Percentiles rank a stretch among this genome's conserved stretches.
phyloP scores from a whole-genome alignment of 1,140 invertebrate species.

The Paraescarpia echinospica region DNA sequence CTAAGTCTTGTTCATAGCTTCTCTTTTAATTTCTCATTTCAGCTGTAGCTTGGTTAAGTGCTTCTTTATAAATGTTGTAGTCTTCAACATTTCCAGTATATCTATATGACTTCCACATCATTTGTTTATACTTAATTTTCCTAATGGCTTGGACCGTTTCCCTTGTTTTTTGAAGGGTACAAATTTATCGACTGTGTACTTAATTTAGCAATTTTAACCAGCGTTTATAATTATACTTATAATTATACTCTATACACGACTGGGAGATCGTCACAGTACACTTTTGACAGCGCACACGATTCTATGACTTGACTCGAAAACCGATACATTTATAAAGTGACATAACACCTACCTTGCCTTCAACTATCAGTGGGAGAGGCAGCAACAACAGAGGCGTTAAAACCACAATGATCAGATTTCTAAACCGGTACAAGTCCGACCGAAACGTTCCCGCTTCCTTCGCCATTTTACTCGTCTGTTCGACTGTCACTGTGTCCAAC shows the following conservation, averaged over 20 bases:
- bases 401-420: constrained; percentile 5
- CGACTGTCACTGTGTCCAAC: not conserved
- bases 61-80: too few species aligned
- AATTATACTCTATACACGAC: not conserved
- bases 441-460: not conserved
- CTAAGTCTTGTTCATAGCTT: too few species aligned
- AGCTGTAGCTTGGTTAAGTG: too few species aligned
- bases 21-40: too few species aligned
- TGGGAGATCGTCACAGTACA: not conserved
- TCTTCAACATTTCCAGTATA: too few species aligned
- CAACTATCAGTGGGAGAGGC: not conserved
- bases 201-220: too few species aligned
- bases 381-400: constrained; percentile 4
- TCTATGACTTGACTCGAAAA: not conserved
- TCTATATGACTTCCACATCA: too few species aligned
- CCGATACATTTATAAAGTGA: not conserved
- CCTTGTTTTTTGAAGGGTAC: too few species aligned
- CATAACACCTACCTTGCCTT: not conserved
- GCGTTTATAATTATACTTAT: too few species aligned
- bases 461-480: not conserved
- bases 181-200: too few species aligned
- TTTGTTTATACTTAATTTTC: too few species aligned
- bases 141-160: too few species aligned
- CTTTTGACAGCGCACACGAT: not conserved
- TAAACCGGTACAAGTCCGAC: not conserved